phyloP scores from a whole-genome alignment of 2,113 vertebrate genomes.

The Ranitomeya imitator region DNA sequence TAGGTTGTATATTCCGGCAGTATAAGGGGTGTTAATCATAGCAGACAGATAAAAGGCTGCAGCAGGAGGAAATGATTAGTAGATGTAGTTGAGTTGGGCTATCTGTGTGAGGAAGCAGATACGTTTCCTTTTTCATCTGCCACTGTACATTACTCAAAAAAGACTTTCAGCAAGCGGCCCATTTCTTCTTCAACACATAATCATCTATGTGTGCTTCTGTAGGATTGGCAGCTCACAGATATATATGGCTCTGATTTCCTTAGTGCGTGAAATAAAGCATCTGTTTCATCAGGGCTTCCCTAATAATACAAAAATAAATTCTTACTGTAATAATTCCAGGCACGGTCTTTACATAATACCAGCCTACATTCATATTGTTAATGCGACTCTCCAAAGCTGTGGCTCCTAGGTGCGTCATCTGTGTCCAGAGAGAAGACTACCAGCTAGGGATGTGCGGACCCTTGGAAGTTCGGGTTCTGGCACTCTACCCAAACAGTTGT shows the following conservation, averaged over 20 bases:
- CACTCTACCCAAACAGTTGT: no score
- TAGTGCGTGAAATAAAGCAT: conserved; percentile 1
- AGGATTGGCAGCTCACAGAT: conserved; percentile 28
- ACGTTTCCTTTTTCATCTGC: conserved; percentile 20
- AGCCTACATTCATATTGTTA: not conserved
- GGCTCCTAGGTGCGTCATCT: not conserved
- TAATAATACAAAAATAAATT: conserved; percentile 9
- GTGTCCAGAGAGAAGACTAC: no score
- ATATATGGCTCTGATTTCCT: conserved; percentile 23
- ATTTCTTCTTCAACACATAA: conserved; percentile 19
- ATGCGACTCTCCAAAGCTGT: not conserved
- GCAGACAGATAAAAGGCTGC: conserved; percentile 21
- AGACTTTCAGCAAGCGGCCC: not conserved
- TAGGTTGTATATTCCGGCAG: not conserved
- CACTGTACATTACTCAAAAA: conserved; percentile 33
- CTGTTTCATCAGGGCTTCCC: conserved; percentile 29
- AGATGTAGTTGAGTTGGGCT: not conserved
- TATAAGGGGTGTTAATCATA: not conserved
- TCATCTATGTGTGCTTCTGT: conserved; percentile 11
- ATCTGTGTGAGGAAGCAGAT: conserved; percentile 25
- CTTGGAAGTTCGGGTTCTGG: no score
- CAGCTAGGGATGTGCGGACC: no score
- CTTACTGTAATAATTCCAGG: conserved; percentile 3
- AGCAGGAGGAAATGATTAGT: conserved; percentile 19
- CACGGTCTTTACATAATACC: not conserved